Base-by-base conservation (phyloP, 2,888 invertebrate species). In the Drosophila diplacantha region DNA sequence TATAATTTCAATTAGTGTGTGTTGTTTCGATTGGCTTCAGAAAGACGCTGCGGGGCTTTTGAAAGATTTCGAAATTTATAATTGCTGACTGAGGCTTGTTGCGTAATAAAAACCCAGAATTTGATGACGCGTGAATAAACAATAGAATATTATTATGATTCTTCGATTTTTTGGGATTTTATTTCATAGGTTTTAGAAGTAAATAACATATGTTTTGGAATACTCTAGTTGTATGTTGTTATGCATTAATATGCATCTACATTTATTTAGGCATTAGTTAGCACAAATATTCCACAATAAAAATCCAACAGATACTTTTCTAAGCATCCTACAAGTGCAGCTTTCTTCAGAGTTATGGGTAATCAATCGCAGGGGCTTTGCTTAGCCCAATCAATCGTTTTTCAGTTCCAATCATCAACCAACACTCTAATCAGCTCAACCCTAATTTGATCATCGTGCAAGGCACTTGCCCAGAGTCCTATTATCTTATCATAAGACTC, bases 1-100 rank as follows among this genome's bases (percentile, higher is more conserved):
- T 72, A 71, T 63, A 66, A 75, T 71, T 75, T 81, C 74, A 81
- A 77, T 81, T 78, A 81, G 74, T 52, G 60, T 60, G 49, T 47
- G 49, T 68, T 70, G 54, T 57, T 65, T 61, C 59, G 46, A 37
- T 54, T 43, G 47, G 47, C 47, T 22, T 14, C n/a, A n/a, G 18
- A 32, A 34, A 26, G 41, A 18, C 41, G 26, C 29, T 16, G 18
- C n/a, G 24, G 22, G 24, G 32, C 37, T 55, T 55, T 39, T 29
- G 16, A 7, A 39, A 32, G 38, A 49, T 29, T 57, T 44, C 6
- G 37, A 57, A 57, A 53, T 34, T 5, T 20, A 29, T 38, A 18
- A 51, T 38, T 51, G 51, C 14, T 51, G 14, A 7, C 35, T 37
- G 29, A 18, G 24, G n/a, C 24, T 31, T 51, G 22, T 14, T 38